phyloP scores from a whole-genome alignment of 2,888 invertebrate species.

The Dasypogon diadema region DNA sequence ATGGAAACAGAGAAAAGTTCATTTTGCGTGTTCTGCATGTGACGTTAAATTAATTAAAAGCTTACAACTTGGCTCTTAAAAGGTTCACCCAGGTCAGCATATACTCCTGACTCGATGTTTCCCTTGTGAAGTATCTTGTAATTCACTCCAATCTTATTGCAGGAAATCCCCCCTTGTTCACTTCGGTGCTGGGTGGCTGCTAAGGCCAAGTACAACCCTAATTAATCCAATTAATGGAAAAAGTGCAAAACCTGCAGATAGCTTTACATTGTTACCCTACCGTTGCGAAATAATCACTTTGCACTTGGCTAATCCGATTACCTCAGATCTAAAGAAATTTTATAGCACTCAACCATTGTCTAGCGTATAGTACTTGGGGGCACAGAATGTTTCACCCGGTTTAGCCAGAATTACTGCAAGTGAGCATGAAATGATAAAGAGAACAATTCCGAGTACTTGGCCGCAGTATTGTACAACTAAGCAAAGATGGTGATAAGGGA shows the following conservation, averaged over 20 bases:
- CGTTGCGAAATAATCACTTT: slow-evolving; percentile 40
- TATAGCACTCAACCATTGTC: slow-evolving; percentile 29
- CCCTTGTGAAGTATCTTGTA: not conserved
- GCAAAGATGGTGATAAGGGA: not conserved
- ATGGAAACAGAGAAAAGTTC: too few species aligned
- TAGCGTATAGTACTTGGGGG: not conserved
- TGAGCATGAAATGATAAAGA: slow-evolving; percentile 15
- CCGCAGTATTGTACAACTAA: not conserved
- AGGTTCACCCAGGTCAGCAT: slow-evolving; percentile 11
- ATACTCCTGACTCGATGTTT: not conserved
- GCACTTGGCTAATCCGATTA: slow-evolving; percentile 37
- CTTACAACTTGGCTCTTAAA: not conserved
- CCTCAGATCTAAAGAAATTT: slow-evolving; percentile 23
- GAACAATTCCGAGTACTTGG: not conserved
- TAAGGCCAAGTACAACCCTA: slow-evolving; percentile 40
- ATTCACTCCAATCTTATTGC: slow-evolving; percentile 12
- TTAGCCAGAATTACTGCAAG: not conserved
- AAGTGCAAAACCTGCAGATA: slow-evolving; percentile 41
- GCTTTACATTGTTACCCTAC: not conserved
- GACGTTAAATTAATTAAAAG: slow-evolving; percentile 31
- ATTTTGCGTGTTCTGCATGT: too few species aligned
- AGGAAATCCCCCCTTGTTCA: not conserved
- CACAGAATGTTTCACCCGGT: not conserved
- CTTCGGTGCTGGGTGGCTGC: not conserved
- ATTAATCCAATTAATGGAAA: slow-evolving; percentile 45